Conservation (phyloP, 30 jellyfish, hydroid and myxozoan species). For the Hydractinia echinata region DNA sequence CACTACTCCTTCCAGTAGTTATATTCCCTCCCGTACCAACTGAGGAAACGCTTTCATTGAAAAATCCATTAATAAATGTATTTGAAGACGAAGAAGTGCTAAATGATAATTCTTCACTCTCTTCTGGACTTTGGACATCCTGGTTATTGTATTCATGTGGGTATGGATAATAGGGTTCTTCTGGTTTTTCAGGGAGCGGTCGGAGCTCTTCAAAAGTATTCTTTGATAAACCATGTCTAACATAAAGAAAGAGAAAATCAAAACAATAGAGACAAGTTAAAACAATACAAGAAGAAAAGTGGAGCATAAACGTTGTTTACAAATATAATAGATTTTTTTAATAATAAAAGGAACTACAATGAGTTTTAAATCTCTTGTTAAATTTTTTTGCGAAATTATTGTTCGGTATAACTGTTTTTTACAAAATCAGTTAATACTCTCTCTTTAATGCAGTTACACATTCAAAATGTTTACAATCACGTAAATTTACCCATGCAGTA, state of each 20-base stretch:
- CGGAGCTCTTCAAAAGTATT: constrained; percentile 59
- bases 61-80: neutral
- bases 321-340: too few relatives aligned
- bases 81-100: constrained; percentile 7
- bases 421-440: too few relatives aligned
- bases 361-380: too few relatives aligned
- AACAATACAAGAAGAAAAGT: too few relatives aligned
- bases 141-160: constrained; percentile 14
- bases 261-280: neutral
- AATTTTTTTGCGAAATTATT: too few relatives aligned
- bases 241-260: neutral
- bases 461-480: too few relatives aligned
- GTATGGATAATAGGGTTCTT: constrained; percentile 41
- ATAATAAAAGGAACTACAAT: too few relatives aligned
- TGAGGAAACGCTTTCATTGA: constrained; percentile 45
- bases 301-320: too few relatives aligned
- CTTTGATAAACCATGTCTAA: constrained; percentile 69
- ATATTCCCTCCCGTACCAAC: constrained; percentile 60
- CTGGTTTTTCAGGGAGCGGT: constrained; percentile 71
- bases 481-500: too few relatives aligned
- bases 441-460: too few relatives aligned
- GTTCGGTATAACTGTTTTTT: too few relatives aligned
- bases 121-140: neutral
- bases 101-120: neutral
- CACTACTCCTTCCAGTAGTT: constrained; percentile 80